Conservation (phyloP, 2,797 vertebrate genomes). For the Gouania willdenowi region DNA sequence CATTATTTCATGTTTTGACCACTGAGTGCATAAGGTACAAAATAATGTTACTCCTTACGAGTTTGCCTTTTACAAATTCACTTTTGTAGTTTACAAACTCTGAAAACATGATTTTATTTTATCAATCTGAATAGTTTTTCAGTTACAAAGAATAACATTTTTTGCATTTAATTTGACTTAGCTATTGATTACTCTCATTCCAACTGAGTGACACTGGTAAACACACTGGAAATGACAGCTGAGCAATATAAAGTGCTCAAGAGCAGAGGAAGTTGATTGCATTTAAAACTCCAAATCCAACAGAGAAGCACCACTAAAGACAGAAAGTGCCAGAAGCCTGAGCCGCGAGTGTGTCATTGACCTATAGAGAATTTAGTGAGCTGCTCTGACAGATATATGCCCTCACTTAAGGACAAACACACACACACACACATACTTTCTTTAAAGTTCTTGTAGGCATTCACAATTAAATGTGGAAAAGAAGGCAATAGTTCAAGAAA, state of each 20-base stretch:
- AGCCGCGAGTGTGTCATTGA: constrained; percentile 26
- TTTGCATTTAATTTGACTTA: constrained; percentile 28
- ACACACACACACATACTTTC: no score
- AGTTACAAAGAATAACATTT: constrained; percentile 14
- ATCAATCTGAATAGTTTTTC: no score
- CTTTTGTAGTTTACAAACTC: no score
- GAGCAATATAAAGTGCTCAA: constrained; percentile 2
- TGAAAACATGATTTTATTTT: no score
- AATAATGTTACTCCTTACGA: no score
- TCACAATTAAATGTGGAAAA: no score
- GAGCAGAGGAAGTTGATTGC: background rate
- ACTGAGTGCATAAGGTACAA: no score
- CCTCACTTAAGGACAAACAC: constrained; percentile 30
- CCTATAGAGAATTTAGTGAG: constrained; percentile 10
- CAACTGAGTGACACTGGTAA: background rate
- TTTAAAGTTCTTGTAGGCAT: no score
- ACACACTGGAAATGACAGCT: constrained; percentile 6
- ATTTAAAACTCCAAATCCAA: background rate
- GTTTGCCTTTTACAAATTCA: no score
- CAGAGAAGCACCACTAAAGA: constrained; percentile 17
- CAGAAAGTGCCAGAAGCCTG: constrained; percentile 4
- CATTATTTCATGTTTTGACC: background rate
- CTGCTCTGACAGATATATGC: constrained; percentile 19
- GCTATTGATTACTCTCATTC: constrained; percentile 29
- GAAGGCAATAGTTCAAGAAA: no score